A percentile compares a stretch with the other conserved stretches of the same genome.
phyloP scores from a whole-genome alignment of 2,113 vertebrate species.

The Leptodactylus fuscus region DNA sequence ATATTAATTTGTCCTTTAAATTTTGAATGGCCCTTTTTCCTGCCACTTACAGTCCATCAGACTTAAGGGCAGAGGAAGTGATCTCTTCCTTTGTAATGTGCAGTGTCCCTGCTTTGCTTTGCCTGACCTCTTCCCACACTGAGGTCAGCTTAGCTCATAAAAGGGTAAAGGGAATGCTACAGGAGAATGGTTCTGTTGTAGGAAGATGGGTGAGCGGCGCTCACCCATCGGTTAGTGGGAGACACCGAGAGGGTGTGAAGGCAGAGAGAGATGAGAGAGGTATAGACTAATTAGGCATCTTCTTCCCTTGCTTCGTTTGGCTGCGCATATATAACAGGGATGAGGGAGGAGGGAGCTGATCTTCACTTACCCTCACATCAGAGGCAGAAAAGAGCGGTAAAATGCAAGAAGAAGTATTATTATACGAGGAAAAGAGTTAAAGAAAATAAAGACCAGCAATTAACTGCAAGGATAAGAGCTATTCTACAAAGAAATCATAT shows the following conservation, averaged over 20 bases:
- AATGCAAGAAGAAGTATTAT: slow-evolving; percentile 20
- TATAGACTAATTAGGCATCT: slow-evolving; percentile 59
- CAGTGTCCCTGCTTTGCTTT: slow-evolving; percentile 12
- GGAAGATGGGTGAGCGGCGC: neutral
- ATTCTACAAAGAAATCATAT: neutral
- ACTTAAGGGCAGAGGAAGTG: neutral
- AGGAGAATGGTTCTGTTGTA: slow-evolving; percentile 37
- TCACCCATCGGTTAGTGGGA: slow-evolving; percentile 26
- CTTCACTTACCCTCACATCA: slow-evolving; percentile 48
- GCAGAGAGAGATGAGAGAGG: slow-evolving; percentile 48
- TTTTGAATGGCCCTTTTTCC: slow-evolving; percentile 59
- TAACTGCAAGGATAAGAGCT: neutral
- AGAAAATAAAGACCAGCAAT: neutral
- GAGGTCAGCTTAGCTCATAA: slow-evolving; percentile 23
- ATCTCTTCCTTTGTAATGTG: slow-evolving; percentile 49
- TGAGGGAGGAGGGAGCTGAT: slow-evolving; percentile 49
- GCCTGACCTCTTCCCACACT: slow-evolving; percentile 47
- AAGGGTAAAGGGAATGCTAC: slow-evolving; percentile 34
- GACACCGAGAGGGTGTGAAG: slow-evolving; percentile 24
- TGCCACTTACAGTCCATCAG: slow-evolving; percentile 35
- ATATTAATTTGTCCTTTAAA: slow-evolving; percentile 62
- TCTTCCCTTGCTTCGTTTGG: slow-evolving; percentile 56
- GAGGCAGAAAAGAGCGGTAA: slow-evolving; percentile 26
- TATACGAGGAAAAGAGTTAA: neutral
- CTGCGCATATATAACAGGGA: slow-evolving; percentile 59